Evolutionary conservation across 2,888 invertebrate species (phyloP).

Genomic region (Eupelmus urozonus): DNA sequence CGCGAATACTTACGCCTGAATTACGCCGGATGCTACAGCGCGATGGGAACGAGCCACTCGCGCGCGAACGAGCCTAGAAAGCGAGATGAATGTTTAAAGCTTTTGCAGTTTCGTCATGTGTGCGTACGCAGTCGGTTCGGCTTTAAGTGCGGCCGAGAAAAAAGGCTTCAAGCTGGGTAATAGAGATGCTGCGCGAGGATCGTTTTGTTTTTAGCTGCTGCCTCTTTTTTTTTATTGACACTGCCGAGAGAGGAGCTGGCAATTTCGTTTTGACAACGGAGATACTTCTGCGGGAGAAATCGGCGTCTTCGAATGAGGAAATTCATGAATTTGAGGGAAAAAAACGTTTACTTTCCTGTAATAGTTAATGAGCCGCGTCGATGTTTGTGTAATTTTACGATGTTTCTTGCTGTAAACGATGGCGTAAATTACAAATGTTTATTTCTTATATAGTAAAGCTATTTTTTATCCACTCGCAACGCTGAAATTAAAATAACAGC

Average conservation of each 20-base stretch:
- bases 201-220: neutral
- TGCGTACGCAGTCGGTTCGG: neutral
- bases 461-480: too few relatives aligned
- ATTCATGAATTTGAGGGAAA: too few relatives aligned
- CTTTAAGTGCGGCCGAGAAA: conserved; percentile 6
- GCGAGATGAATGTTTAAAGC: conserved; percentile 39
- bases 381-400: too few relatives aligned
- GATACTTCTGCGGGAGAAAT: too few relatives aligned
- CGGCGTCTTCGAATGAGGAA: too few relatives aligned
- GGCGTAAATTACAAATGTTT: too few relatives aligned
- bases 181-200: neutral
- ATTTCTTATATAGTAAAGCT: too few relatives aligned
- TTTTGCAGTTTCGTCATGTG: conserved; percentile 27
- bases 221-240: neutral
- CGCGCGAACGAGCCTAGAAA: conserved; percentile 31
- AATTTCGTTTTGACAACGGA: too few relatives aligned
- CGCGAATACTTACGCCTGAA: conserved; percentile 47
- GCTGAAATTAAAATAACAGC: too few relatives aligned
- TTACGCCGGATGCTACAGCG: conserved; percentile 28
- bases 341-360: too few relatives aligned
- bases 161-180: neutral
- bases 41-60: neutral
- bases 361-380: too few relatives aligned
- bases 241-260: neutral
- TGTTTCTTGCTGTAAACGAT: too few relatives aligned